Evolutionary conservation across 2,797 vertebrate genomes (phyloP).

Genomic region (Otolemur crassicaudatus): DNA sequence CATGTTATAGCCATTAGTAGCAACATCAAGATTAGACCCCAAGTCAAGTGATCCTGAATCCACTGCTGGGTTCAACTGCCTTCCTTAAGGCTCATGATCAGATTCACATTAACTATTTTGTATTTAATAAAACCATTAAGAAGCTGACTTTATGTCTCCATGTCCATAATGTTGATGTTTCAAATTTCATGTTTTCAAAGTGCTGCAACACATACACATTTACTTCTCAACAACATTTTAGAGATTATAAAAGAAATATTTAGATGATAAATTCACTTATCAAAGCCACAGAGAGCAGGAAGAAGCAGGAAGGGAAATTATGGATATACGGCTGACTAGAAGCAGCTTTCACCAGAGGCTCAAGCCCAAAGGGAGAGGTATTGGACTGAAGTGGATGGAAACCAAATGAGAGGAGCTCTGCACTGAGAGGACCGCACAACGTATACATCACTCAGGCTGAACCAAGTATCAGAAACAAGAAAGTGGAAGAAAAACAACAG

Average conservation of each 20-base stretch:
- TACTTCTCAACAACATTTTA: background rate
- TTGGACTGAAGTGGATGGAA: too few species aligned
- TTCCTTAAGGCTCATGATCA: background rate
- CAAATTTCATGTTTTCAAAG: background rate
- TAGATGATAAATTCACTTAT: conserved; percentile 17
- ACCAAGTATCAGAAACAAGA: too few species aligned
- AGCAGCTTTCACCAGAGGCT: too few species aligned
- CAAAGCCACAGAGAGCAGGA: background rate
- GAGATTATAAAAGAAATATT: background rate
- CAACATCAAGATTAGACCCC: background rate
- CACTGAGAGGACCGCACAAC: too few species aligned
- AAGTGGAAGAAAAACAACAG: too few species aligned
- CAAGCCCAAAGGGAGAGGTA: too few species aligned
- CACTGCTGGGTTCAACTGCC: background rate
- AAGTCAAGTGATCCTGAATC: background rate
- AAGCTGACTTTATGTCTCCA: background rate
- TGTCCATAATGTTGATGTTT: background rate
- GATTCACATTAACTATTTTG: background rate
- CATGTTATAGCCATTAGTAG: background rate
- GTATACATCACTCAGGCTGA: too few species aligned
- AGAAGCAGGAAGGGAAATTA: too few species aligned
- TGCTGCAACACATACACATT: background rate
- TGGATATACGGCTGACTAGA: too few species aligned
- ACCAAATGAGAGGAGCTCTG: too few species aligned
- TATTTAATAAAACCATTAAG: background rate